phyloP scores from a whole-genome alignment of 1,140 invertebrate species.

The Amyelois transitella region DNA sequence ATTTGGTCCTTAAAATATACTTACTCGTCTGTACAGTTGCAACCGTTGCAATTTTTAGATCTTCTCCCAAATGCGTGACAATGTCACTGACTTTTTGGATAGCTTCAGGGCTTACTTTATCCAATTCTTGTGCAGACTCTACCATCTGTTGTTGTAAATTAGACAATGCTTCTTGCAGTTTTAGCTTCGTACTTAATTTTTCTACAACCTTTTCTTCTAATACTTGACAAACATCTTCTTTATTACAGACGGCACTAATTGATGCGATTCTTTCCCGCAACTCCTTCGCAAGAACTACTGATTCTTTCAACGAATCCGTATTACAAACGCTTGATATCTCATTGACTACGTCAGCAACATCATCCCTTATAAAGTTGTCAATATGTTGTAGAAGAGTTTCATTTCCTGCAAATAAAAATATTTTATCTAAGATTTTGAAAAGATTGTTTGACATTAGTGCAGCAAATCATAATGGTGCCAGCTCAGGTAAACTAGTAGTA shows the following conservation, averaged over 20 bases:
- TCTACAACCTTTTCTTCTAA: neutral
- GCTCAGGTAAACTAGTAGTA: too few relatives aligned
- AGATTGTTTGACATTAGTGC: too few relatives aligned
- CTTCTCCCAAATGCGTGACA: conserved; percentile 23
- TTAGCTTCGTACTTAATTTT: neutral
- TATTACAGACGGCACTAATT: neutral
- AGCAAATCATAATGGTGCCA: too few relatives aligned
- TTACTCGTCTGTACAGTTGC: neutral
- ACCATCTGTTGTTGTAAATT: conserved; percentile 1
- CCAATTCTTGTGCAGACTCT: conserved; percentile 1
- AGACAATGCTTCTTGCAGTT: neutral
- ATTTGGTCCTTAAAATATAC: too few relatives aligned
- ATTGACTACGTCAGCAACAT: conserved; percentile 17
- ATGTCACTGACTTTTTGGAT: conserved; percentile 4
- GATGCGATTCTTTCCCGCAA: conserved; percentile 22
- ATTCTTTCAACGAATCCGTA: conserved; percentile 16
- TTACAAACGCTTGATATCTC: conserved; percentile 11
- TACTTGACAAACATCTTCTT: neutral
- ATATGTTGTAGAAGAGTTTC: conserved; percentile 24
- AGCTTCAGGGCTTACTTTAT: neutral
- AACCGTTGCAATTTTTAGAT: conserved; percentile 8
- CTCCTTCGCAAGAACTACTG: conserved; percentile 25
- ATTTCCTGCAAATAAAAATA: neutral
- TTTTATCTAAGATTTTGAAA: neutral
- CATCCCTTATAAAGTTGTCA: conserved; percentile 26